Conservation (phyloP, 1,140 invertebrate species). For the Heliothis subflexa region DNA sequence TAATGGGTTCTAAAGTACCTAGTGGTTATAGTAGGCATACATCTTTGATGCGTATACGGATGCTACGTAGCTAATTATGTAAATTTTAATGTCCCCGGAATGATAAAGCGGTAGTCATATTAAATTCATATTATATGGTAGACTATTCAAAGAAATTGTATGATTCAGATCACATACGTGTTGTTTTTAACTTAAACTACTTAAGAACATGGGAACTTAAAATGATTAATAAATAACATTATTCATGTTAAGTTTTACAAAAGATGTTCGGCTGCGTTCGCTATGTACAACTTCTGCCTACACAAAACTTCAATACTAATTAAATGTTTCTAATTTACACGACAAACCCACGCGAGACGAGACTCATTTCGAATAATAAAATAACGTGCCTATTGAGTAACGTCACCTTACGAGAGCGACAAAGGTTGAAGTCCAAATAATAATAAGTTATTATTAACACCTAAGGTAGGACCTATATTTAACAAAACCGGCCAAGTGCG, state of each 20-base stretch:
- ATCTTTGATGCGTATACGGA: slow-evolving; percentile 4
- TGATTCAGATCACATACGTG: slow-evolving; percentile 6
- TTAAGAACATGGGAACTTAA: neutral
- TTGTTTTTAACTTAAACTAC: neutral
- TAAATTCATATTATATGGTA: slow-evolving; percentile 26
- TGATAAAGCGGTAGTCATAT: slow-evolving; percentile 30
- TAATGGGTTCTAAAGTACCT: neutral
- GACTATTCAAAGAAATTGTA: slow-evolving; percentile 10
- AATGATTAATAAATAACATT: neutral
- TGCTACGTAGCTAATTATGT: slow-evolving; percentile 31
- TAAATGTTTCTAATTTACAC: slow-evolving; percentile 13
- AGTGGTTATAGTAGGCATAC: neutral
- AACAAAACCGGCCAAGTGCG: no score
- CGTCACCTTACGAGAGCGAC: slow-evolving; percentile 15
- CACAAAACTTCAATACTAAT: slow-evolving; percentile 6
- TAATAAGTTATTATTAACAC: neutral
- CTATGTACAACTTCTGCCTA: neutral
- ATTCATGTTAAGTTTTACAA: neutral
- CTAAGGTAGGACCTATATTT: no score
- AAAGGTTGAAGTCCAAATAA: slow-evolving; percentile 24
- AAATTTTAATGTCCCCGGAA: slow-evolving; percentile 37
- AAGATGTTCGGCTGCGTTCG: neutral
- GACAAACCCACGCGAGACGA: slow-evolving; percentile 23
- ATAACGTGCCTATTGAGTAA: slow-evolving; percentile 12
- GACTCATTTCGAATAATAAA: slow-evolving; percentile 21